Conservation (phyloP, 2,113 vertebrate species). For the Catharus fuscescens region DNA sequence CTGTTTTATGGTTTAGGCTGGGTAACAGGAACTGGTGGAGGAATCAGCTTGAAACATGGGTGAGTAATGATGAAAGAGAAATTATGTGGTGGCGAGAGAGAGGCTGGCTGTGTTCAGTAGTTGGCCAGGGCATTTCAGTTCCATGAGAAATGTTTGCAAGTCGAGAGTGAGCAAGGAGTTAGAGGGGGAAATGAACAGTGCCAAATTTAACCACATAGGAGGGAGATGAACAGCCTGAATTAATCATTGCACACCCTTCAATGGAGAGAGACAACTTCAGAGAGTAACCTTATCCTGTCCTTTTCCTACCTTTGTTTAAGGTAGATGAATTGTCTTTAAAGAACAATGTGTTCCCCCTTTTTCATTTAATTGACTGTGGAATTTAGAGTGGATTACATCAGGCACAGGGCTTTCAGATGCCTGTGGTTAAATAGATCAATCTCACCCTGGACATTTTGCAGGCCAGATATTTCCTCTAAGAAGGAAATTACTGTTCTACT, state of each 20-base stretch:
- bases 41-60: slow-evolving; percentile 91
- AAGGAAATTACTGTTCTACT: neutral
- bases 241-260: neutral
- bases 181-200: neutral
- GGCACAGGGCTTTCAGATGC: neutral
- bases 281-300: neutral
- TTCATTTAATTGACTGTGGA: neutral
- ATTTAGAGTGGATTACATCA: neutral
- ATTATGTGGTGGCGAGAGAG: too few relatives aligned
- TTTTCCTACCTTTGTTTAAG: neutral
- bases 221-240: neutral
- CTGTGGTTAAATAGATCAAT: neutral
- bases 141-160: neutral
- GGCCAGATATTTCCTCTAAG: neutral
- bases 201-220: neutral
- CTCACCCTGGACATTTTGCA: neutral
- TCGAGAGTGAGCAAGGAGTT: neutral
- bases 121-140: neutral
- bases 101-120: neutral
- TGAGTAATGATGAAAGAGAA: slow-evolving; percentile 62
- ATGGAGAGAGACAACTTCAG: neutral
- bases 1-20: slow-evolving; percentile 94
- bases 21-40: slow-evolving; percentile 96
- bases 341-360: neutral
- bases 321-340: neutral